Base-by-base conservation (phyloP, 2,797 vertebrate genomes). In the Tenualosa ilisha region DNA sequence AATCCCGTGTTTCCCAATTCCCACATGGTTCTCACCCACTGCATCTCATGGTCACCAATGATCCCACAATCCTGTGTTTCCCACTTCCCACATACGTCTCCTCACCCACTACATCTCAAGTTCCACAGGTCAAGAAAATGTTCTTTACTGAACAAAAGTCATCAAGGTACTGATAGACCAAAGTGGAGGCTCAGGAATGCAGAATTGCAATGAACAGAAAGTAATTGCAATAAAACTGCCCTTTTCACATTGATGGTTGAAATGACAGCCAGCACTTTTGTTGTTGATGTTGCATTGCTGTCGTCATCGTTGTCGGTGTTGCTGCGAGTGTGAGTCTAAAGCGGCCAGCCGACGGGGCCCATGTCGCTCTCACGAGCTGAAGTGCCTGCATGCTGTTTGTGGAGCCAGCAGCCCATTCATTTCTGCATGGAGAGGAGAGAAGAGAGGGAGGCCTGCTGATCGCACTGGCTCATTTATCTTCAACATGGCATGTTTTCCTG, bases 341-440 rank as follows among this genome's bases (percentile, higher is more conserved):
- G 37, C 68, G 68, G 68, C 13, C 68, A 75, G 68, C 26, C 17
- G 17, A 17, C 7, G 17, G 37, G 68, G 37, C 68, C 37, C 13
- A 12, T 75, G 68, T 75, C 37, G 26, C 17, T 72, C 53, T 75
- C 50, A 13, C 59, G 11, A 49, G 22, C 20, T 46, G 59, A 85
- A 85, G 63, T 49, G 82, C 50, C 68, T 68, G 85, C 37, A 43
- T n/a, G 6, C 43, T 43, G 68, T 81, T 85, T 63, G 79, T 40
- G 37, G 5, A 22, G 46, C 12, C 13, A 9, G 54, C 1, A 49
- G 24, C 46, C 26, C 54, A 24, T 51, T 22, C 50, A 15, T 65
- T 40, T 46, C 12, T 43, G 59, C 63, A 49, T 6, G 49, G 79
- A 31, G 81, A 1, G 15, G 5, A 51, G 65, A 5, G 46, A 49